Percentiles rank a stretch among this genome's conserved stretches.
Evolutionary conservation across 2,113 vertebrate species (phyloP).

Genomic region (Cairina moschata): DNA sequence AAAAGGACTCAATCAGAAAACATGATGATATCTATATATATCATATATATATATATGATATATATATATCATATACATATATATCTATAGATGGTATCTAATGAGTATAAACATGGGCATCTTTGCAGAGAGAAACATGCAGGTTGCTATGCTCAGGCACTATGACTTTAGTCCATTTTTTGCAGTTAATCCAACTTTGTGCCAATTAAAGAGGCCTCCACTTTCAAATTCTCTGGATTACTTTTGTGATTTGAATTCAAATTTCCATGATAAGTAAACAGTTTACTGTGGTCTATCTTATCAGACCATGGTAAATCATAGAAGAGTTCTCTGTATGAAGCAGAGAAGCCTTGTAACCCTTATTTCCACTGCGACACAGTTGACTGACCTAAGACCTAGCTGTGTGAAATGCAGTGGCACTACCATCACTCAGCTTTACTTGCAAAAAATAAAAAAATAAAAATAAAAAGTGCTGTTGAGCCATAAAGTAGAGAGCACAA

Average conservation of each 20-base stretch:
- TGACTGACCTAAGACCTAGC: not conserved
- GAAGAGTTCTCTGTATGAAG: not conserved
- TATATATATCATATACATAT: too few species aligned
- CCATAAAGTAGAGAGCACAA: not conserved
- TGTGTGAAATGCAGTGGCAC: too few species aligned
- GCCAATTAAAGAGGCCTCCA: not conserved
- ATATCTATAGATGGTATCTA: not conserved
- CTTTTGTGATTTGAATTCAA: not conserved
- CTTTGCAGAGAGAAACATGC: not conserved
- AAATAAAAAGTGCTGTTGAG: not conserved
- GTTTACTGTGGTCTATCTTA: not conserved
- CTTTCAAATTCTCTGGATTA: not conserved
- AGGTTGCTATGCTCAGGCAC: not conserved
- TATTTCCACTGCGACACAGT: not conserved
- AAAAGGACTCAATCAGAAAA: not conserved
- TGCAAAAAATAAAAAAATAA: not conserved
- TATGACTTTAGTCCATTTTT: not conserved
- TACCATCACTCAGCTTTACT: not conserved
- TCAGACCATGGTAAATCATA: not conserved
- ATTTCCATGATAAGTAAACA: not conserved
- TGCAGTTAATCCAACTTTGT: not conserved
- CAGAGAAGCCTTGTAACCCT: not conserved
- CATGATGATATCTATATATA: not conserved
- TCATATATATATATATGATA: too few species aligned
- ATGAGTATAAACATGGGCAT: not conserved